phyloP scores from a whole-genome alignment of 2,797 vertebrate species.

The Neomorphus geoffroyi region DNA sequence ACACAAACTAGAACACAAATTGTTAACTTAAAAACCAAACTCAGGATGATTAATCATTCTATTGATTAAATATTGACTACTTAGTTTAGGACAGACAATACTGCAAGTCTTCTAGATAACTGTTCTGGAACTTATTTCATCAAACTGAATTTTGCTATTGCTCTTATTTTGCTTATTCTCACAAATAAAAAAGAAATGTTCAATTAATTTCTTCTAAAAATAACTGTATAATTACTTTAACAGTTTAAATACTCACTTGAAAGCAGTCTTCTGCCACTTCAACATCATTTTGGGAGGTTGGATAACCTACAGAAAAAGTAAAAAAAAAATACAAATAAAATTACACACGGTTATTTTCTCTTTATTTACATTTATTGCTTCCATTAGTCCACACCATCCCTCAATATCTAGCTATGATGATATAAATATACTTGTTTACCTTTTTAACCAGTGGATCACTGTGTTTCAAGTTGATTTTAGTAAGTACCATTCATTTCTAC shows the following conservation, averaged over 20 bases:
- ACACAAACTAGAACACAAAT: neutral
- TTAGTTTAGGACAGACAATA: neutral
- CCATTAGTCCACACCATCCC: neutral
- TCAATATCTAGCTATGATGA: neutral
- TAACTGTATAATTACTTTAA: neutral
- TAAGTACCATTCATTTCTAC: neutral
- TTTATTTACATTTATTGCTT: neutral
- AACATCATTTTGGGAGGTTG: conserved; percentile 83
- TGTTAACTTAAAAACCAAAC: neutral
- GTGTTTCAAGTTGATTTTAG: neutral
- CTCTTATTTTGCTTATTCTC: neutral
- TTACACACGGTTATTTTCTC: neutral
- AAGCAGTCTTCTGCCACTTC: conserved; percentile 87
- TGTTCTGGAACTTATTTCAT: neutral
- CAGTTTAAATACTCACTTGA: conserved; percentile 83
- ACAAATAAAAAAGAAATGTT: neutral
- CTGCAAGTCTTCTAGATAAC: neutral
- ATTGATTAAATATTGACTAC: neutral
- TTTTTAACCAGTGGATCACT: neutral
- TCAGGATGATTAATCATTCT: neutral
- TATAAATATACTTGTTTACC: neutral
- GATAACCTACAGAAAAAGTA: conserved; percentile 80
- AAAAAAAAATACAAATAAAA: neutral
- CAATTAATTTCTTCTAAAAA: neutral
- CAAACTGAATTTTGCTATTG: neutral